These are phyloP conservation scores for Apamea anceps DNA, from an alignment of 2,888 invertebrate species.

Conservation along the genomic window DNA sequence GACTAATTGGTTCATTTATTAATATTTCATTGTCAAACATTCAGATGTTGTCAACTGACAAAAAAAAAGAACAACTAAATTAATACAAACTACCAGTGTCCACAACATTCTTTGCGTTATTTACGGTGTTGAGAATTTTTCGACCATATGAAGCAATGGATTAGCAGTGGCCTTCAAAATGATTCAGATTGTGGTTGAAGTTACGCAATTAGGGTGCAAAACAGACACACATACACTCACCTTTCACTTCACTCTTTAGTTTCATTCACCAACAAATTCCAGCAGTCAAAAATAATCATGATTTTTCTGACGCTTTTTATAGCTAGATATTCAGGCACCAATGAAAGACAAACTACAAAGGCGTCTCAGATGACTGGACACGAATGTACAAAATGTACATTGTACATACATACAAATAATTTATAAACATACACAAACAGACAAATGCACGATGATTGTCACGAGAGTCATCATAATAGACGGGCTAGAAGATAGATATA, in stretches of 20 bases:
- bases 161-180: background rate
- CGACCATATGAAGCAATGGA: background rate
- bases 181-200: background rate
- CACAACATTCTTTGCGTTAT: background rate
- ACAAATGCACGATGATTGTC: slow-evolving; percentile 32
- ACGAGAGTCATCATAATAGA: slow-evolving; percentile 16
- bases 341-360: slow-evolving; percentile 41
- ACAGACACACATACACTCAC: background rate
- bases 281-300: slow-evolving; percentile 5
- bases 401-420: background rate
- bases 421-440: slow-evolving; percentile 38
- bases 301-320: slow-evolving; percentile 12
- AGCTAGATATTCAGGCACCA: slow-evolving; percentile 1
- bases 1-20: background rate
- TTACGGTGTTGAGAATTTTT: background rate
- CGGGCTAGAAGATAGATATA: too few species aligned
- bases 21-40: background rate
- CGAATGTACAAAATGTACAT: background rate
- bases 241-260: background rate
- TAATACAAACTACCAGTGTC: background rate
- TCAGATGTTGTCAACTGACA: background rate
- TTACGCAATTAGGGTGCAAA: background rate
- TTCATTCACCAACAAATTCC: background rate
- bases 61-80: background rate
- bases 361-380: slow-evolving; percentile 46